Base-by-base conservation (phyloP, 2,113 vertebrate genomes). In the Protobothrops mucrosquamatus region DNA sequence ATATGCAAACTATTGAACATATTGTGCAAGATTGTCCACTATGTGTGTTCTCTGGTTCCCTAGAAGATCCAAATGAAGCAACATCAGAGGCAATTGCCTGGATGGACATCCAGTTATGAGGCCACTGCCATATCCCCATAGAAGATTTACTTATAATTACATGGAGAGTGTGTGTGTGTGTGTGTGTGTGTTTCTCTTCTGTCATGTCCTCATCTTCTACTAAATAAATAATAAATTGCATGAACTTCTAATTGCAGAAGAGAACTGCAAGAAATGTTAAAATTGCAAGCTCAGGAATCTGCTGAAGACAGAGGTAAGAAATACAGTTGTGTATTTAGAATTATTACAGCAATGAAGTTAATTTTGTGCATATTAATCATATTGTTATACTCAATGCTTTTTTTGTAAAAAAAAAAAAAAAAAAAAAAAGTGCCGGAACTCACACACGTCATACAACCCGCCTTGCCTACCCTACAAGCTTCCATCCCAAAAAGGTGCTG, bases 181-280 rank as follows among this genome's bases (percentile, higher is more conserved):
- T n/a, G 5, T 69, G 24, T 34, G 29, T n/a, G n/a, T 69, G n/a
- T 29, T 64, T 64, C 61, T 69, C 64, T 69, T 69, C 64, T 69
- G 29, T 69, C 64, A 2, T 69, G 29, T n/a, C n/a, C 12, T 69
- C 64, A 69, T n/a, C 61, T 64, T n/a, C n/a, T 2, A 5, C 29
- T 69, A 69, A 69, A 69, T 69, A 69, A n/a, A n/a, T 69, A 69
- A 69, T n/a, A n/a, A 69, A 69, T 69, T 69, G 29, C 64, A 34
- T 69, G 89, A 26, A 92, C 10, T 97, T 96, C 91, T 85, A 18
- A 89, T 97, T 98, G 92, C 96, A 99, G 98, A 94, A 94, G 34
- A 95, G 93, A 88, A 74, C 92, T 93, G n/a, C 93, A 97, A 92
- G 97, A 97, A 91, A 91, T 94, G 87, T 85, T 96, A 64, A 91